These are phyloP conservation scores for Oscarella lobularis DNA, from an alignment of 37 sponge, comb jelly and placozoan species.

Conservation along the genomic window DNA sequence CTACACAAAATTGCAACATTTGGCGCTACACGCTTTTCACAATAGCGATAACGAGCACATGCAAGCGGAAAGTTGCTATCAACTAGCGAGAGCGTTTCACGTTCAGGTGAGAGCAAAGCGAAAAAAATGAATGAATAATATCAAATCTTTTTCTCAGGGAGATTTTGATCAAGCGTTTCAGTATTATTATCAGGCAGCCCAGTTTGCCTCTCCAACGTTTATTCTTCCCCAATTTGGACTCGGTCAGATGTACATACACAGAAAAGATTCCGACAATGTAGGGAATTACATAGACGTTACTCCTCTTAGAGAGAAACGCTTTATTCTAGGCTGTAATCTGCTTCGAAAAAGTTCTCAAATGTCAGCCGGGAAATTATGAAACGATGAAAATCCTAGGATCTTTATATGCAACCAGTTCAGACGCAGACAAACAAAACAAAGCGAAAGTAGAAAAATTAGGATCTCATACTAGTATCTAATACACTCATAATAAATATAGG, in stretches of 20 bases:
- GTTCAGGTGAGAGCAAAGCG: constrained; percentile 26
- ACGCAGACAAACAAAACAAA: constrained; percentile 53
- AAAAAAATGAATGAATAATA: background rate
- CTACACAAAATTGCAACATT: constrained; percentile 64
- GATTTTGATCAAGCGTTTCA: constrained; percentile 96
- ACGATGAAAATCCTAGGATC: constrained; percentile 94
- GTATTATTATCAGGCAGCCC: constrained; percentile 97
- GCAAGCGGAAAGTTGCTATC: constrained; percentile 97
- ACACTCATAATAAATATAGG: constrained; percentile 5
- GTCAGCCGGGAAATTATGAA: constrained; percentile 87
- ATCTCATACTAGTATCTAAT: background rate
- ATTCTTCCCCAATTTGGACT: constrained; percentile 91
- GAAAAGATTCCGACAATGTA: constrained; percentile 57
- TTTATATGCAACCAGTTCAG: constrained; percentile 58
- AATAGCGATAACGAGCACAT: constrained; percentile 88
- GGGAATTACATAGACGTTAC: background rate
- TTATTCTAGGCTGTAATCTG: constrained; percentile 58
- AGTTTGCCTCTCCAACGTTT: constrained; percentile 85
- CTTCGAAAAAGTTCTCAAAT: constrained; percentile 84
- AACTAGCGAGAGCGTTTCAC: constrained; percentile 91
- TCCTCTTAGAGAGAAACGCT: background rate
- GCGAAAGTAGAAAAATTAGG: constrained; percentile 39
- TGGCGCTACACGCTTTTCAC: constrained; percentile 91
- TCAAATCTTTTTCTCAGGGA: constrained; percentile 16
- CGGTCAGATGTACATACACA: constrained; percentile 91